Conservation (phyloP, 1,140 invertebrate species). For the Nebria ingens region DNA sequence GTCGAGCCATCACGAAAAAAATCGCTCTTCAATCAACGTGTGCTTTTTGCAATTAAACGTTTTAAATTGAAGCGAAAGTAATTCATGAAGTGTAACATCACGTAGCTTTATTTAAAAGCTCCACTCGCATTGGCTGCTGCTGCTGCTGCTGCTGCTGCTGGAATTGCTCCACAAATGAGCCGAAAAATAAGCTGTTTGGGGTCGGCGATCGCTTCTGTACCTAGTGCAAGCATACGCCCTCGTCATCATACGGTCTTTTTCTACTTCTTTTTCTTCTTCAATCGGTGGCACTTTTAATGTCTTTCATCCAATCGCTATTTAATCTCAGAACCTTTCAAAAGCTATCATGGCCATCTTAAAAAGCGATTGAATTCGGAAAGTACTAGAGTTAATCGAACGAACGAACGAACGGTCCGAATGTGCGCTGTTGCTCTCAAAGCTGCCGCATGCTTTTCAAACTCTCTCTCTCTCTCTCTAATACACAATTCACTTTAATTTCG, state of each 20-base stretch:
- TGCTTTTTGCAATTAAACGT: slow-evolving; percentile 9
- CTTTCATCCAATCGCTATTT: slow-evolving; percentile 27
- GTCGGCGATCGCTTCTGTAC: slow-evolving; percentile 10
- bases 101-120: slow-evolving; percentile 19
- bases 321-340: slow-evolving; percentile 28
- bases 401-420: slow-evolving; percentile 18
- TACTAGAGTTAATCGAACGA: slow-evolving; percentile 26
- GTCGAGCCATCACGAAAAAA: slow-evolving; percentile 5
- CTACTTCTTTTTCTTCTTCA: not conserved
- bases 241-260: not conserved
- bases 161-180: slow-evolving; percentile 28
- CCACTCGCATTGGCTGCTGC: slow-evolving; percentile 19
- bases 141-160: slow-evolving; percentile 22
- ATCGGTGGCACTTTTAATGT: slow-evolving; percentile 26
- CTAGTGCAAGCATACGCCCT: not conserved
- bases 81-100: slow-evolving; percentile 9
- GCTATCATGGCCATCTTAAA: slow-evolving; percentile 28
- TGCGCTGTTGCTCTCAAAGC: not conserved
- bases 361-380: slow-evolving; percentile 27
- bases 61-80: slow-evolving; percentile 1
- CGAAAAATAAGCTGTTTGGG: slow-evolving; percentile 30
- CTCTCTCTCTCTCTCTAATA: too few relatives aligned
- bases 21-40: slow-evolving; percentile 9
- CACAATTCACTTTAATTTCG: too few relatives aligned
- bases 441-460: too few relatives aligned